Percentiles rank a stretch among this genome's conserved stretches.
These are phyloP conservation scores for Sceloporus undulatus DNA, from an alignment of 2,113 vertebrate genomes.

Conservation along the genomic window DNA sequence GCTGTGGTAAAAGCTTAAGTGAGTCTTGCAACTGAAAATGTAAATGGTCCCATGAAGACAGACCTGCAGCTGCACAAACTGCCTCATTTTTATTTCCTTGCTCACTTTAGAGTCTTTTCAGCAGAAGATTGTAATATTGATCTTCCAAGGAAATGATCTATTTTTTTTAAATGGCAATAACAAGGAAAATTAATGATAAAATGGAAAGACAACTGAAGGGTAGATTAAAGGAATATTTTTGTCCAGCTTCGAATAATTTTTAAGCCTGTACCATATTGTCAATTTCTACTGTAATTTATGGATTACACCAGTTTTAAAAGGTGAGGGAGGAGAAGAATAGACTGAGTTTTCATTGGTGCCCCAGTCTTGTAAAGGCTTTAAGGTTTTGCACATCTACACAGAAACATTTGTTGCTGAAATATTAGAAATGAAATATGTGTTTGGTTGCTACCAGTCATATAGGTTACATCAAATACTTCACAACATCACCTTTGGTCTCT, in stretches of 20 bases:
- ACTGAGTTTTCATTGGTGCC: conserved; percentile 67
- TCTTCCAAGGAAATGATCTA: conserved; percentile 83
- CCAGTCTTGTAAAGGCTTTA: conserved; percentile 63
- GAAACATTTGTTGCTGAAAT: conserved; percentile 49
- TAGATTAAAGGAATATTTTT: conserved; percentile 69
- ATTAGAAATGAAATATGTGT: conserved; percentile 54
- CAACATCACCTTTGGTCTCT: conserved; percentile 50
- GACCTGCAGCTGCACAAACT: conserved; percentile 76
- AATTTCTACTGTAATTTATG: conserved; percentile 74
- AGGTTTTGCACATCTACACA: conserved; percentile 43
- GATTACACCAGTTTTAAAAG: conserved; percentile 65
- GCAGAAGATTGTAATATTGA: conserved; percentile 84
- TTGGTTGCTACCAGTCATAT: conserved; percentile 60
- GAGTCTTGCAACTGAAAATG: conserved; percentile 54
- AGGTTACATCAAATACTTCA: conserved; percentile 45
- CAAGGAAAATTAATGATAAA: conserved; percentile 66
- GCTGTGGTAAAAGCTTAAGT: conserved; percentile 50
- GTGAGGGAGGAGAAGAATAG: conserved; percentile 28
- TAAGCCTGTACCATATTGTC: conserved; percentile 75
- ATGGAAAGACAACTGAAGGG: conserved; percentile 67
- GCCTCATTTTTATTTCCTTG: conserved; percentile 78
- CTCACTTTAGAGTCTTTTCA: conserved; percentile 75
- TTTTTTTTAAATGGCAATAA: conserved; percentile 84
- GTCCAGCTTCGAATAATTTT: conserved; percentile 75
- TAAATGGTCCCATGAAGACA: conserved; percentile 38